These are phyloP conservation scores for Choreutis nemorana DNA, from an alignment of 2,888 invertebrate species.

Conservation along the genomic window DNA sequence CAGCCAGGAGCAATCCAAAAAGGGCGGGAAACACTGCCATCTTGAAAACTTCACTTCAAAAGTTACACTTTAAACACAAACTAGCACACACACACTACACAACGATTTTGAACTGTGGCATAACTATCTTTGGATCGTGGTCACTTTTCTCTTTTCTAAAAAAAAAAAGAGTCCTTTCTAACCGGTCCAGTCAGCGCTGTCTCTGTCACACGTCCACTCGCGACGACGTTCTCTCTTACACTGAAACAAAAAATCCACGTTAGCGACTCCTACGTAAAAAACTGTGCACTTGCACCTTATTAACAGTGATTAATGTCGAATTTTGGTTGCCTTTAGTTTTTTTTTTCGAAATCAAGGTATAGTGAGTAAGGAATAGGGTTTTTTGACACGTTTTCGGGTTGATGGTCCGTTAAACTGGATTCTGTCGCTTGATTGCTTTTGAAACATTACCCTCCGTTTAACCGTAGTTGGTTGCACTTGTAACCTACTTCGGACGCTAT, in stretches of 20 bases:
- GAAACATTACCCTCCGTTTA: too few species aligned
- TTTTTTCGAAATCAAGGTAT: too few species aligned
- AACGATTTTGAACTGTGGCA: slow-evolving; percentile 33
- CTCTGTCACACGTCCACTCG: slow-evolving; percentile 23
- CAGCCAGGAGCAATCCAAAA: slow-evolving; percentile 44
- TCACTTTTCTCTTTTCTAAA: slow-evolving; percentile 25
- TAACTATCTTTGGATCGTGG: slow-evolving; percentile 37
- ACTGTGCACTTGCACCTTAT: too few species aligned
- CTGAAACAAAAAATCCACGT: slow-evolving; percentile 62
- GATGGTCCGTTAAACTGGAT: too few species aligned
- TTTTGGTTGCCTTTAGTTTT: too few species aligned
- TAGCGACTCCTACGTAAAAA: too few species aligned
- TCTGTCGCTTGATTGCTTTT: too few species aligned
- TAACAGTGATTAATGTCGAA: too few species aligned
- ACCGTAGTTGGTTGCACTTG: too few species aligned
- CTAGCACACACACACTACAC: slow-evolving; percentile 24
- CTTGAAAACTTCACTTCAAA: slow-evolving; percentile 27
- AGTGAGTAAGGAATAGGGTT: too few species aligned
- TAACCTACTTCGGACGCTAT: too few species aligned
- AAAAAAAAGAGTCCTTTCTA: slow-evolving; percentile 23
- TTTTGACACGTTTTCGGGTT: too few species aligned
- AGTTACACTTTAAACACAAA: slow-evolving; percentile 18
- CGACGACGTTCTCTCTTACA: slow-evolving; percentile 25
- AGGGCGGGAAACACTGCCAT: slow-evolving; percentile 53
- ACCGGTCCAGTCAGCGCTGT: slow-evolving; percentile 37